phyloP scores from a whole-genome alignment of 1,140 invertebrate genomes.

The Delia radicum region DNA sequence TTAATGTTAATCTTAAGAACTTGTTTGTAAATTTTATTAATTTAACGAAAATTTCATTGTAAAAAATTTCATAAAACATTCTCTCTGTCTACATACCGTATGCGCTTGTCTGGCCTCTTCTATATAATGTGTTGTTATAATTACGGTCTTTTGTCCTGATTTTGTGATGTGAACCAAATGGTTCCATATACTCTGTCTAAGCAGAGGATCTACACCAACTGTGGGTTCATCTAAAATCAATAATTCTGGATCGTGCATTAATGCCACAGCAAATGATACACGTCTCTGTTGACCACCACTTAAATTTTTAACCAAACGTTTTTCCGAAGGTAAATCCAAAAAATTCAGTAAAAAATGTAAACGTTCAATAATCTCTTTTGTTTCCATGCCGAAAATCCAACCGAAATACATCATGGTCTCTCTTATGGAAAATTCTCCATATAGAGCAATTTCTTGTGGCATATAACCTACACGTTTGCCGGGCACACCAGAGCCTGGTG shows the following conservation, averaged over 20 bases:
- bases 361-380: constrained; percentile 75
- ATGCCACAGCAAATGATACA: constrained; percentile 88
- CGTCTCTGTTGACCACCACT: constrained; percentile 91
- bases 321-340: constrained; percentile 81
- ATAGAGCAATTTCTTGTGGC: constrained; percentile 90
- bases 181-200: constrained; percentile 90
- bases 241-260: constrained; percentile 90
- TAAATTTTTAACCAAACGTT: constrained; percentile 83
- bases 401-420: constrained; percentile 97
- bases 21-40: not conserved
- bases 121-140: constrained; percentile 93
- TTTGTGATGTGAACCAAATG: constrained; percentile 83
- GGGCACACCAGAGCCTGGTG: constrained; percentile 81
- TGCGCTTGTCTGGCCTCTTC: constrained; percentile 89
- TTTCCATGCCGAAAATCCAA: constrained; percentile 90
- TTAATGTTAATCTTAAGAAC: too few species aligned
- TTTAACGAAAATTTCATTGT: too few species aligned
- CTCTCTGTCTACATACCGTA: constrained; percentile 62
- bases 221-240: constrained; percentile 94
- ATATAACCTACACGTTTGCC: constrained; percentile 83
- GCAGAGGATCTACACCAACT: constrained; percentile 87
- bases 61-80: too few species aligned
- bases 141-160: constrained; percentile 81
- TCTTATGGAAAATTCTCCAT: constrained; percentile 90
- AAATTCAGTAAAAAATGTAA: constrained; percentile 88